Percentiles rank a stretch among this genome's conserved stretches.
phyloP scores from a whole-genome alignment of 2,113 vertebrate genomes.

The Casuarius casuarius region DNA sequence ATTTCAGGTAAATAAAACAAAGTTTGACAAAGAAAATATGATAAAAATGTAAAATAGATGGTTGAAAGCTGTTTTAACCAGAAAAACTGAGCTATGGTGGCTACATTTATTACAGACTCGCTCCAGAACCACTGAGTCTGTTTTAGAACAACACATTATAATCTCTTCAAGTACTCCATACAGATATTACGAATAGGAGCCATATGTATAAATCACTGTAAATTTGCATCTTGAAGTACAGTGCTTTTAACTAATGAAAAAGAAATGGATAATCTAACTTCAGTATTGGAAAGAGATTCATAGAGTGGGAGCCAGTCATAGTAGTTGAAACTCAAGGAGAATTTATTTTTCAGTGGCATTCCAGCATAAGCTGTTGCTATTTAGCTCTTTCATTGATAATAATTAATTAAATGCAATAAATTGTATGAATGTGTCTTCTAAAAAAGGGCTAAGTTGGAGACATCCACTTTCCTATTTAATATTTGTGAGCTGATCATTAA shows the following conservation, averaged over 20 bases:
- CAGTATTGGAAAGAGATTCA: neutral
- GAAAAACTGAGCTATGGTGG: neutral
- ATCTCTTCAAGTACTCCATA: neutral
- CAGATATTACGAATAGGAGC: neutral
- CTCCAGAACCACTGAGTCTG: rapidly evolving
- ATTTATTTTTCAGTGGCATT: neutral
- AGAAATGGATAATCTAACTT: neutral
- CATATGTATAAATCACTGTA: neutral
- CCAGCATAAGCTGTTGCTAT: neutral
- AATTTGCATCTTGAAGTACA: neutral
- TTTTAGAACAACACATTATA: neutral
- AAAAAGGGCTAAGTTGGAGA: neutral
- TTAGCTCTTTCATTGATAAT: neutral
- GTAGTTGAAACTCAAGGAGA: neutral
- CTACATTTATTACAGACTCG: neutral
- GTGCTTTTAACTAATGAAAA: neutral
- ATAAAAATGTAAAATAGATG: neutral
- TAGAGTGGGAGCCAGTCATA: neutral
- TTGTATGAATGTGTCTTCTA: neutral
- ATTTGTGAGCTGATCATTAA: neutral
- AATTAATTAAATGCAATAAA: neutral
- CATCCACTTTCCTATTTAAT: neutral
- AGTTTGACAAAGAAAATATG: neutral
- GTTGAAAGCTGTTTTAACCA: neutral
- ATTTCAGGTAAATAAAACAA: neutral